Conservation (phyloP, 2,797 vertebrate genomes). For the Serranus cabrilla region DNA sequence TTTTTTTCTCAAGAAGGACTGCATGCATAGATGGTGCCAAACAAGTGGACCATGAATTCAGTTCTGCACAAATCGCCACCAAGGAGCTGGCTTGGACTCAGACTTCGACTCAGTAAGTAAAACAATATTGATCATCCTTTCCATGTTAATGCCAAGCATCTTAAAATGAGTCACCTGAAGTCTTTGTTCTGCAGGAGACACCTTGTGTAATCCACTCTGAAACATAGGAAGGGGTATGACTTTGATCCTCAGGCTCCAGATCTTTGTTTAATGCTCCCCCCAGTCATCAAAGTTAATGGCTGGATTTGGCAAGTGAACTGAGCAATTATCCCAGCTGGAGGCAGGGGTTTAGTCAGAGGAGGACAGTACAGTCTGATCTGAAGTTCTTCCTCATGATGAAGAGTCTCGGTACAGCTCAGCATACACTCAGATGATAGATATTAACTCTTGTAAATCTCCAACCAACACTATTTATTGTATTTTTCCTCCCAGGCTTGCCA, state of each 20-base stretch:
- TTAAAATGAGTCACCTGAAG: constrained; percentile 15
- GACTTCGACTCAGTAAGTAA: constrained; percentile 80
- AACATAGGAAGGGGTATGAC: constrained; percentile 11
- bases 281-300: constrained; percentile 53
- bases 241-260: constrained; percentile 51
- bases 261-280: constrained; percentile 46
- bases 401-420: constrained; percentile 1
- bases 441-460: constrained; percentile 47
- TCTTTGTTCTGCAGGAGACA: constrained; percentile 12
- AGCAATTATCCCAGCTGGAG: constrained; percentile 61
- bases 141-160: background rate
- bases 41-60: constrained; percentile 81
- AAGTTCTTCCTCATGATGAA: constrained; percentile 34
- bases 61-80: constrained; percentile 78
- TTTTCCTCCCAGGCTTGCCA: constrained; percentile 12
- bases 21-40: constrained; percentile 83
- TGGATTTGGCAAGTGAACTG: constrained; percentile 66
- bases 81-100: constrained; percentile 82
- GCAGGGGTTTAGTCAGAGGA: constrained; percentile 30
- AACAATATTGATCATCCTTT: constrained; percentile 1
- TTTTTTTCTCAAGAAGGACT: constrained; percentile 19
- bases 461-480: constrained; percentile 33
- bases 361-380: constrained; percentile 53
- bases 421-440: constrained; percentile 49
- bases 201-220: background rate